phyloP scores from a whole-genome alignment of 2,888 invertebrate species.

The Melinopterus prodromus region DNA sequence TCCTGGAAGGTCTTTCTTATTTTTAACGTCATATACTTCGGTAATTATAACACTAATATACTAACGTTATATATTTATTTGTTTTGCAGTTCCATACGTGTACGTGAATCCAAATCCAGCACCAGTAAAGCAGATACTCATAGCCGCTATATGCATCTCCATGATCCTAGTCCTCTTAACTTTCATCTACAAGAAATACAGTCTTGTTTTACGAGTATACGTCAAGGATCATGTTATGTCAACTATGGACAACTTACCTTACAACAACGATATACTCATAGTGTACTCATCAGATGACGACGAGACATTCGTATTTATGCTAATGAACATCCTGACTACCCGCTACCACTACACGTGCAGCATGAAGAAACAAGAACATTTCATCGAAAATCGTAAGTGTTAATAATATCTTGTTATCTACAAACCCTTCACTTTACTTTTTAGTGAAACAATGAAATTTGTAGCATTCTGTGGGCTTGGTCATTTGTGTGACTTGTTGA shows the following conservation, averaged over 20 bases:
- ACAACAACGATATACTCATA: slow-evolving; percentile 72
- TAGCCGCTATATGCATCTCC: slow-evolving; percentile 63
- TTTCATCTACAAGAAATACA: slow-evolving; percentile 65
- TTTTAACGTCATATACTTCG: too few relatives aligned
- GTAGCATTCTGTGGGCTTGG: too few relatives aligned
- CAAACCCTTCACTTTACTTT: background rate
- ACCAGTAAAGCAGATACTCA: slow-evolving; percentile 67
- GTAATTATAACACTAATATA: background rate
- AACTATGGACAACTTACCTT: slow-evolving; percentile 63
- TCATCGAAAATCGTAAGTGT: slow-evolving; percentile 65
- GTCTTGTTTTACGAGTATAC: slow-evolving; percentile 60
- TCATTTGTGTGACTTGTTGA: too few relatives aligned
- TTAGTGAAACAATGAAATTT: too few relatives aligned
- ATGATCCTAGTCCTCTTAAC: slow-evolving; percentile 62
- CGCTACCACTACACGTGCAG: slow-evolving; percentile 72
- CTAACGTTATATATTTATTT: slow-evolving; percentile 22
- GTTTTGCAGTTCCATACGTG: slow-evolving; percentile 53
- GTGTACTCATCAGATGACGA: slow-evolving; percentile 71
- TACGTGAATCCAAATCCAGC: slow-evolving; percentile 58
- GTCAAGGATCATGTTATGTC: slow-evolving; percentile 63
- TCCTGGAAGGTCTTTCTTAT: too few relatives aligned
- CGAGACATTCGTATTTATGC: slow-evolving; percentile 68
- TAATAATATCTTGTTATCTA: background rate
- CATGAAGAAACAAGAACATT: slow-evolving; percentile 56
- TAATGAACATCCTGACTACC: slow-evolving; percentile 69